Evolutionary conservation across 2,888 invertebrate species (phyloP), one percentile per base, ranked within the genome.

Genomic region (Melanotus villosus): DNA sequence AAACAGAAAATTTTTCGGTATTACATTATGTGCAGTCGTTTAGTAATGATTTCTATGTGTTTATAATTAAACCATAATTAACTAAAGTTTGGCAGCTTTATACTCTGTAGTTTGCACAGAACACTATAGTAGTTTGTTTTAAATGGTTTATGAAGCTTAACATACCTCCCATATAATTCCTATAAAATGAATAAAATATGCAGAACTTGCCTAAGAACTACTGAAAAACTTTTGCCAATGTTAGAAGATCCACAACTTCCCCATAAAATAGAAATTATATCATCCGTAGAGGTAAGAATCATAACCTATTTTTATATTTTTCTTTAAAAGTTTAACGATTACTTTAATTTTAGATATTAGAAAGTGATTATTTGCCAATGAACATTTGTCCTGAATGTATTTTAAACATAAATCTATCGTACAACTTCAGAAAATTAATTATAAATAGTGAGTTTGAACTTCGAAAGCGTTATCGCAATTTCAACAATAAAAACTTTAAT

Each of bases 331-430:
- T n/a, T n/a, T n/a, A n/a, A n/a, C n/a, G n/a, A n/a, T n/a, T n/a
- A n/a, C n/a, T n/a, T n/a, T 34, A 1, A 54, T 56, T 38, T 3
- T 6, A 57, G 57, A 12, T 57, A 38, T 38, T 10, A 4, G 16
- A 4, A 2, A n/a, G 10, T 19, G 59, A 59, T 41, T 18, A 59
- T 9, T 45, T 59, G 16, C 59, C 59, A 4, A 16, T 2, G 1
- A 41, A 36, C n/a, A 16, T 59, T 12, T 59, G 59, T 16, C 18
- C n/a, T 10, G 43, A 59, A n/a, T 59, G 59, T 43, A 16, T 30
- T 2, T 7, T 10, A 23, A 59, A 59, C 7, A 26, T 59, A 12
- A 43, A 59, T 18, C 12, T 43, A 26, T 19, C 19, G 1, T 43
- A 30, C 30, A 21, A 59, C 16, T 59, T 59, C 38, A 19, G 43